Percentiles rank a stretch among this genome's conserved stretches.
These are phyloP conservation scores for Irena cyanogastra DNA, from an alignment of 2,113 vertebrate genomes.

Conservation along the genomic window DNA sequence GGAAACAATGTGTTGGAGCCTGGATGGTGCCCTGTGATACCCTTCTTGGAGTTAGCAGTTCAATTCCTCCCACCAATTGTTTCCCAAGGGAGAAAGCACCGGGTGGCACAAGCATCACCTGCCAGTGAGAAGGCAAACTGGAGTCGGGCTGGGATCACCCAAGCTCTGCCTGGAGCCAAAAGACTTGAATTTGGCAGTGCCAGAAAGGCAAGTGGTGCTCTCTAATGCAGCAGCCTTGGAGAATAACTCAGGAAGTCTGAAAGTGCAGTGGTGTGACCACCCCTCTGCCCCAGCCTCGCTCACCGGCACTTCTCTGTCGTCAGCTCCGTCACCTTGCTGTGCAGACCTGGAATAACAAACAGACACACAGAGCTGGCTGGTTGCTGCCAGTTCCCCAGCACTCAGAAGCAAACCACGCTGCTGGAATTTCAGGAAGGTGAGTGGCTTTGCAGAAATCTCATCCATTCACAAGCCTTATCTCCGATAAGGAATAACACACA, in stretches of 20 bases:
- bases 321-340: conserved; percentile 85
- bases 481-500: rapidly evolving
- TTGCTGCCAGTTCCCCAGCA: not conserved
- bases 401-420: not conserved
- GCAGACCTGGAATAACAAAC: conserved; percentile 74
- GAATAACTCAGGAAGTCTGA: not conserved
- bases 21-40: not conserved
- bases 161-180: not conserved
- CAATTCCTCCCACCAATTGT: not conserved
- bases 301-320: conserved; percentile 90
- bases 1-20: not conserved
- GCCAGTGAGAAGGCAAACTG: not conserved
- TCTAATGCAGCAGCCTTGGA: not conserved
- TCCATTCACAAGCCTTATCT: not conserved
- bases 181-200: not conserved
- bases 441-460: not conserved
- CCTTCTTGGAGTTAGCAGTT: not conserved
- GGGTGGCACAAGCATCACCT: rapidly evolving
- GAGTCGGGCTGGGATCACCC: not conserved
- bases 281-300: conserved; percentile 19
- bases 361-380: not conserved
- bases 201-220: not conserved
- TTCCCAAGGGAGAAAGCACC: not conserved
- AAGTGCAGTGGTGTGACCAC: rapidly evolving
- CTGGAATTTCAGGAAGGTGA: not conserved